Conservation (phyloP, 2,797 vertebrate genomes). For the Melanotaenia parkinsoni region DNA sequence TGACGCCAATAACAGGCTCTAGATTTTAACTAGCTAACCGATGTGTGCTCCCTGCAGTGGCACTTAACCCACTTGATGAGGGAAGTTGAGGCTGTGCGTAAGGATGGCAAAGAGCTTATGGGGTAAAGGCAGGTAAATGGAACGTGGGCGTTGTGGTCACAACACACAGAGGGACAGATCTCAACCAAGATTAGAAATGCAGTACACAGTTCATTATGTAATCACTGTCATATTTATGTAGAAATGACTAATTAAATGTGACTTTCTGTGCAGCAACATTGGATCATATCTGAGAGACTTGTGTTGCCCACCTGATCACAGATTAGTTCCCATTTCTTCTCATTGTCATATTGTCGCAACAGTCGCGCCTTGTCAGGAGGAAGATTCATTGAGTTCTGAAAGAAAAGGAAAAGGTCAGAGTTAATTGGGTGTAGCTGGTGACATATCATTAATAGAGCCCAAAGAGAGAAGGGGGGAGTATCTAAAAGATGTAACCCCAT, state of each 20-base stretch:
- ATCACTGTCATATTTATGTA: not conserved
- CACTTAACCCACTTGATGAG: constrained; percentile 69
- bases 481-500: too few species aligned
- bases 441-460: constrained; percentile 18
- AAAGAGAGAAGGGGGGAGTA: not conserved
- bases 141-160: constrained; percentile 33
- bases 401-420: constrained; percentile 43
- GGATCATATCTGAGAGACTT: not conserved
- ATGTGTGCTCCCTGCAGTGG: constrained; percentile 50
- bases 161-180: constrained; percentile 18
- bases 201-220: constrained; percentile 3
- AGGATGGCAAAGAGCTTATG: constrained; percentile 24
- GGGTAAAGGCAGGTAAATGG: constrained; percentile 46
- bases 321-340: constrained; percentile 99
- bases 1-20: constrained; percentile 31
- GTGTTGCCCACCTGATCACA: constrained; percentile 92
- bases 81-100: constrained; percentile 33
- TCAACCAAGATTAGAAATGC: constrained; percentile 10
- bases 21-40: constrained; percentile 48
- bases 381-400: constrained; percentile 97
- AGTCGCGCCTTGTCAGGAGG: constrained; percentile 97
- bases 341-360: constrained; percentile 95
- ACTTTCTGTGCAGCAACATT: not conserved
- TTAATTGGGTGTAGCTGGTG: constrained; percentile 43
- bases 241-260: not conserved